Percentiles rank a stretch among this genome's conserved stretches.
Evolutionary conservation across 2,113 vertebrate species (phyloP).

Genomic region (Oxyruncus cristatus): DNA sequence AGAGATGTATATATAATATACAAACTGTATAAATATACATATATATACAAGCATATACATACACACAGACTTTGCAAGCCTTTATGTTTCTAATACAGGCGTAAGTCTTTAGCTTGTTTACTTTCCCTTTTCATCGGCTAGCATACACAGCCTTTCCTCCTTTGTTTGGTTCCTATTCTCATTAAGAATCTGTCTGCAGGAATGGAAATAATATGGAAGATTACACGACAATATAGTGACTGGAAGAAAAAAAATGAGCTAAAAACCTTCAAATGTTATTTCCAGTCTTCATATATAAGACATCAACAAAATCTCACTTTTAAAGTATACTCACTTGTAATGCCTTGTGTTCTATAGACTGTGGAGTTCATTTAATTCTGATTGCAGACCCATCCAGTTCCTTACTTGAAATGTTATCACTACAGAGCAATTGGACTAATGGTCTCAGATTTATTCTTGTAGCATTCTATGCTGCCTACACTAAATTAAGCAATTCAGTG

Average conservation of each 20-base stretch:
- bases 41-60: no score
- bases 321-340: neutral
- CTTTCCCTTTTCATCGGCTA: neutral
- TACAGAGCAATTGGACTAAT: neutral
- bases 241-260: neutral
- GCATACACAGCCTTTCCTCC: neutral
- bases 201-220: neutral
- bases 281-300: neutral
- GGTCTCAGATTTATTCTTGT: neutral
- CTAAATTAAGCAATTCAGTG: neutral
- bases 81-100: neutral
- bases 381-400: neutral
- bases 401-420: neutral
- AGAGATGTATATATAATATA: neutral
- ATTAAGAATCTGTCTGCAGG: neutral
- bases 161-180: neutral
- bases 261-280: neutral
- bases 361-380: neutral
- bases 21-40: rapidly evolving
- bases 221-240: neutral
- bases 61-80: neutral
- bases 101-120: neutral
- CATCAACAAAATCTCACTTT: neutral
- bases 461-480: neutral
- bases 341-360: neutral